Conservation (phyloP, 2,113 vertebrate species). For the Leucopternis melanops region DNA sequence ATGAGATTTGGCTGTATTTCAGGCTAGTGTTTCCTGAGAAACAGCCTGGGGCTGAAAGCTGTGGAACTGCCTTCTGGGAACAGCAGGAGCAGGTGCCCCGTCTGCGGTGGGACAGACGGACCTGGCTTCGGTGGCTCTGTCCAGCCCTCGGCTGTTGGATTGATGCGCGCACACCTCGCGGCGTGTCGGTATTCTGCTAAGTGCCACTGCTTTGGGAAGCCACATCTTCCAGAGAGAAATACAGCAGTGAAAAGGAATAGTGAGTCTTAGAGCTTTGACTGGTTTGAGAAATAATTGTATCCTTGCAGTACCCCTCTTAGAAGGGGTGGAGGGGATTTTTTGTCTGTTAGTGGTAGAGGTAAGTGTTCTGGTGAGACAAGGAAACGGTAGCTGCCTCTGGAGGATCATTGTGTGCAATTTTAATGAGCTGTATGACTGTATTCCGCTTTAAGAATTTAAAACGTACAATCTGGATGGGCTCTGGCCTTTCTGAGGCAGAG, state of each 20-base stretch:
- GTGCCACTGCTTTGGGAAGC: neutral
- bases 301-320: neutral
- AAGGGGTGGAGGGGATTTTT: neutral
- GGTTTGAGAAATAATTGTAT: neutral
- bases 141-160: neutral
- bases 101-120: neutral
- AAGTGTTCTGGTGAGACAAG: neutral
- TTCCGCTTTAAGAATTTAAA: neutral
- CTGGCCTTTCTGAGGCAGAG: neutral
- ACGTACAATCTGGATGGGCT: neutral
- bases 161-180: fast-evolving
- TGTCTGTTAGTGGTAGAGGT: neutral
- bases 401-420: neutral
- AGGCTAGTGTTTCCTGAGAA: neutral
- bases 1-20: neutral
- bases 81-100: neutral
- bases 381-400: neutral
- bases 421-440: neutral
- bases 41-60: neutral
- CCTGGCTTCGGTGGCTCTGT: neutral
- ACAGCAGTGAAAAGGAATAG: neutral
- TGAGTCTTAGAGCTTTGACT: neutral
- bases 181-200: neutral
- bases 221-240: neutral
- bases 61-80: neutral